phyloP scores from a whole-genome alignment of 2,797 vertebrate genomes.

The Bovichtus diacanthus region DNA sequence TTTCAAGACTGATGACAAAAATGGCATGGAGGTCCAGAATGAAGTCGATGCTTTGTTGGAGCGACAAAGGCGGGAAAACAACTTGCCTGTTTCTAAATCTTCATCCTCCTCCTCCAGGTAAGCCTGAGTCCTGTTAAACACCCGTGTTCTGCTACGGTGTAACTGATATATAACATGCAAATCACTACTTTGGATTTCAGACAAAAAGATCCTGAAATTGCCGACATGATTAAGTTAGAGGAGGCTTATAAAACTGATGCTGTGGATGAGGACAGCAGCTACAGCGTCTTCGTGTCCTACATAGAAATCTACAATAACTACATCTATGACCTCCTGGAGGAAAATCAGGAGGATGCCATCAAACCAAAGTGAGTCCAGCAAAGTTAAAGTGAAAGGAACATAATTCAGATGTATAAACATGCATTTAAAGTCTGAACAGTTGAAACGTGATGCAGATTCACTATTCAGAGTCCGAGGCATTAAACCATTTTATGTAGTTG shows the following conservation, averaged over 20 bases:
- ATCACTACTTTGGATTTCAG: constrained; percentile 74
- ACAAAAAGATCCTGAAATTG: constrained; percentile 93
- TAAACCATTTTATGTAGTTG: background rate
- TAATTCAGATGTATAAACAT: constrained; percentile 7
- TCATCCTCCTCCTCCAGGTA: constrained; percentile 83
- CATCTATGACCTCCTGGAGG: constrained; percentile 97
- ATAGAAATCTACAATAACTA: constrained; percentile 99
- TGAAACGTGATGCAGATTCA: background rate
- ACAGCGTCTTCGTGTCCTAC: constrained; percentile 95
- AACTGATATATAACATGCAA: background rate
- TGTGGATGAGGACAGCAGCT: constrained; percentile 96
- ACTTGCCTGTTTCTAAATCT: constrained; percentile 82
- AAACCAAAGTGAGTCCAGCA: constrained; percentile 92
- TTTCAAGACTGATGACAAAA: constrained; percentile 96
- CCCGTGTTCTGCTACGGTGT: background rate
- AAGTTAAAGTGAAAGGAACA: background rate
- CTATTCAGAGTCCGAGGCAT: background rate
- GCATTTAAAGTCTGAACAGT: background rate
- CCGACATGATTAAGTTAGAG: constrained; percentile 92
- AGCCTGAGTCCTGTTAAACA: constrained; percentile 22
- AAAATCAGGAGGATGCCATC: constrained; percentile 88
- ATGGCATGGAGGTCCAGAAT: constrained; percentile 93
- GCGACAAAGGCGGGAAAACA: constrained; percentile 91
- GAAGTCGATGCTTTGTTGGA: constrained; percentile 95
- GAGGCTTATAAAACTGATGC: constrained; percentile 88